Evolutionary conservation across 1,140 invertebrate genomes (phyloP).

Genomic region (Drosophila arizonae): DNA sequence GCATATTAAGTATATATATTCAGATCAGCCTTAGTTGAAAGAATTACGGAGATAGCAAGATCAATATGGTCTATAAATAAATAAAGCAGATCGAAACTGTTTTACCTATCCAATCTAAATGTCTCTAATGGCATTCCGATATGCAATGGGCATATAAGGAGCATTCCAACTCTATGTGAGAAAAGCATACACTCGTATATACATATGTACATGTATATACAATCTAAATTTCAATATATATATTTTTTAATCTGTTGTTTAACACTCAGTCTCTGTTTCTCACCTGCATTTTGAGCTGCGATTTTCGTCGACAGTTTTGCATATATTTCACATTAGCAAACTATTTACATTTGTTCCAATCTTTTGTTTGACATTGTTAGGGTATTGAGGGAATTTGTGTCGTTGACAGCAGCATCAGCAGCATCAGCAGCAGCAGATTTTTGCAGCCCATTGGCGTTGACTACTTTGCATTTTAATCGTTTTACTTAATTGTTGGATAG

Average conservation of each 20-base stretch:
- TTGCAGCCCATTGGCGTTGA: slow-evolving; percentile 43
- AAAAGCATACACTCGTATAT: no score
- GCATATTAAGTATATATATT: no score
- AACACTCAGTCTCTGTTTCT: background rate
- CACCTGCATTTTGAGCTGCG: background rate
- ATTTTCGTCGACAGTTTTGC: background rate
- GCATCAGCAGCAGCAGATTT: slow-evolving; percentile 22
- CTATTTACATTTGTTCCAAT: slow-evolving; percentile 1
- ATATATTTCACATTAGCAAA: background rate
- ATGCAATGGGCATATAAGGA: no score
- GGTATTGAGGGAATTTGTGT: slow-evolving; percentile 4
- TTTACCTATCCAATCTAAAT: no score
- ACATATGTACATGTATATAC: no score
- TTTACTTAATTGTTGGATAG: slow-evolving; percentile 57
- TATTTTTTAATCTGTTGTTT: background rate
- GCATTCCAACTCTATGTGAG: no score
- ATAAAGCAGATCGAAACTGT: no score
- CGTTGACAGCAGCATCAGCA: slow-evolving; percentile 13
- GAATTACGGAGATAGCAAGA: no score
- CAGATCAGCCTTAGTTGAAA: no score
- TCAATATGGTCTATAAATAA: no score
- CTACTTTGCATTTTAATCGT: slow-evolving; percentile 78
- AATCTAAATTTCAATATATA: no score
- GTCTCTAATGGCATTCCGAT: no score
- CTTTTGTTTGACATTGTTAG: slow-evolving; percentile 1